These are phyloP conservation scores for Sparidentex hasta DNA, from an alignment of 2,797 vertebrate species.

Conservation along the genomic window DNA sequence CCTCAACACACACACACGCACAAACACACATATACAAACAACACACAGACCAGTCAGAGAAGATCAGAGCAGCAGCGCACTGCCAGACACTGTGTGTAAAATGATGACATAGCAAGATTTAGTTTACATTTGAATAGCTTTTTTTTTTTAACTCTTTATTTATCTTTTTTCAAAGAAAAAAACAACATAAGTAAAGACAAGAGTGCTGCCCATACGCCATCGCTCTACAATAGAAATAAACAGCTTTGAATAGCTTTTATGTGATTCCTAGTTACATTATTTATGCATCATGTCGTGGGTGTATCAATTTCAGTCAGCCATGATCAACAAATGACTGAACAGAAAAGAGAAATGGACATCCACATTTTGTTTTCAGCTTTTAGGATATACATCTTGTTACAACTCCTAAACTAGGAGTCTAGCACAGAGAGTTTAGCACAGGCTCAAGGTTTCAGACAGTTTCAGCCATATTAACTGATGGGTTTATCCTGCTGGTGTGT, in stretches of 20 bases:
- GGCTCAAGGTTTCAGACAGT: background rate
- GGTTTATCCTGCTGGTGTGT: too few species aligned
- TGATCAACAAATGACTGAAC: background rate
- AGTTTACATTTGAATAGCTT: background rate
- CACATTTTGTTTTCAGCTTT: too few species aligned
- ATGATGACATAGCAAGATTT: background rate
- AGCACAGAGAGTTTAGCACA: background rate
- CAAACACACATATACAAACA: conserved; percentile 34
- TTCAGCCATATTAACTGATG: too few species aligned
- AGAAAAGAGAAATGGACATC: too few species aligned
- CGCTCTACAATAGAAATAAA: too few species aligned
- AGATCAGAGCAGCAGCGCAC: conserved; percentile 6
- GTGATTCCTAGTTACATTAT: background rate
- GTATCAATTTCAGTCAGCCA: background rate
- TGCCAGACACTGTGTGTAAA: background rate
- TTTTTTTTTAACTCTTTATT: too few species aligned
- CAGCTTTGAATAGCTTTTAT: background rate
- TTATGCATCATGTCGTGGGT: background rate
- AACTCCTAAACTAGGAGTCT: background rate
- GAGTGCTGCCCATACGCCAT: too few species aligned
- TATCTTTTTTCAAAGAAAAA: too few species aligned
- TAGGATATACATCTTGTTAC: too few species aligned
- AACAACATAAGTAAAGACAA: too few species aligned
- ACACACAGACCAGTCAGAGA: conserved; percentile 19
- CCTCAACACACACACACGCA: conserved; percentile 62